A percentile compares a stretch with the other conserved stretches of the same genome.
Evolutionary conservation across 1,140 invertebrate genomes (phyloP).

Genomic region (Danaus plexippus): DNA sequence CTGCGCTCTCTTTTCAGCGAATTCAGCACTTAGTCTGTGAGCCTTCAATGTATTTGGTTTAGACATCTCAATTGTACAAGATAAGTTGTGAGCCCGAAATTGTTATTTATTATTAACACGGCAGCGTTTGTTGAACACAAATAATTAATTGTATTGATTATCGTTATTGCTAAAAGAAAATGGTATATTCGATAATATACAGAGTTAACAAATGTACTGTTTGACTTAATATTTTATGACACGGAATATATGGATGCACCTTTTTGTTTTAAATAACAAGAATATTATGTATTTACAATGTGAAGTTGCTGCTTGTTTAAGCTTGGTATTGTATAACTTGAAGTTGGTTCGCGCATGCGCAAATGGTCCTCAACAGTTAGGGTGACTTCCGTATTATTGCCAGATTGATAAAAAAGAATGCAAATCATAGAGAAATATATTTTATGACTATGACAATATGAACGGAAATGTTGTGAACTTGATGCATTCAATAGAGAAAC

Average conservation of each 20-base stretch:
- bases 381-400: constrained; percentile 52
- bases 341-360: constrained; percentile 59
- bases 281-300: constrained; percentile 64
- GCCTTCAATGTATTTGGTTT: constrained; percentile 63
- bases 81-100: constrained; percentile 50
- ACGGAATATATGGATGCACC: constrained; percentile 58
- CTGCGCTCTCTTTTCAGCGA: constrained; percentile 57
- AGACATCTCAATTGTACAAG: constrained; percentile 47
- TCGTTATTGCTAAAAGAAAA: constrained; percentile 28
- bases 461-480: background rate
- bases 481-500: too few relatives aligned
- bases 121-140: constrained; percentile 48
- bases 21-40: constrained; percentile 61
- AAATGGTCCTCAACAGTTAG: constrained; percentile 29
- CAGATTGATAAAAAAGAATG: constrained; percentile 42
- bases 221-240: constrained; percentile 28
- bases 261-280: constrained; percentile 47
- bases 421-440: constrained; percentile 21
- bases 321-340: constrained; percentile 47
- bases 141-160: constrained; percentile 65
- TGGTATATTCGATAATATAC: constrained; percentile 5
- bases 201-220: constrained; percentile 14
- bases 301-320: constrained; percentile 52
- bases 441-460: constrained; percentile 23
- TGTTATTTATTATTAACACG: constrained; percentile 31